Evolutionary conservation across 1,140 invertebrate genomes (phyloP).

Genomic region (Aphaenogaster floridana): DNA sequence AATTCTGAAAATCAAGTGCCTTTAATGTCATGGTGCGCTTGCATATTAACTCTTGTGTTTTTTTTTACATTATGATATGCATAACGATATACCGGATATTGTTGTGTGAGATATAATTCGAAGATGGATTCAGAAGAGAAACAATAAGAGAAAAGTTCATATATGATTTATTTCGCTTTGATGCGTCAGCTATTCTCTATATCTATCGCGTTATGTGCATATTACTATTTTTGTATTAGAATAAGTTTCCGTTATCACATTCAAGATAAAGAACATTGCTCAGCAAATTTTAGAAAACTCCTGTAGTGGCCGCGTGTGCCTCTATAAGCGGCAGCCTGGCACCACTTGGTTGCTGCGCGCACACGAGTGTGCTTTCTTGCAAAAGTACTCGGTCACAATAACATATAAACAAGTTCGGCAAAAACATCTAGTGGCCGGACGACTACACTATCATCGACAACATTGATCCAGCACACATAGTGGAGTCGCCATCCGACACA

Average conservation of each 20-base stretch:
- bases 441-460: too few species aligned
- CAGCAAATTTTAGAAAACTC: slow-evolving; percentile 9
- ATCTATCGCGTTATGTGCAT: background rate
- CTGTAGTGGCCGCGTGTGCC: too few species aligned
- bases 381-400: too few species aligned
- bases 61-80: slow-evolving; percentile 21
- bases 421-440: too few species aligned
- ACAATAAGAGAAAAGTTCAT: background rate
- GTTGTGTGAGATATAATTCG: background rate
- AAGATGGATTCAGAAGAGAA: background rate
- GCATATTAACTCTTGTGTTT: slow-evolving; percentile 43
- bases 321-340: too few species aligned
- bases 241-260: background rate
- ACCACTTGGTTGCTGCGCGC: too few species aligned
- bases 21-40: slow-evolving; percentile 62
- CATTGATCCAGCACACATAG: too few species aligned
- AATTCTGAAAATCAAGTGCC: slow-evolving; percentile 71
- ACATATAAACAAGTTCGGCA: too few species aligned
- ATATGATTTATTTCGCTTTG: background rate
- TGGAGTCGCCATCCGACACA: too few species aligned
- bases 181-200: background rate
- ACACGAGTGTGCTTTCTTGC: too few species aligned
- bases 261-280: background rate
- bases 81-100: background rate
- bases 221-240: background rate